These are phyloP conservation scores for Cyprinus carpio DNA, from an alignment of 2,113 vertebrate species.

Conservation along the genomic window DNA sequence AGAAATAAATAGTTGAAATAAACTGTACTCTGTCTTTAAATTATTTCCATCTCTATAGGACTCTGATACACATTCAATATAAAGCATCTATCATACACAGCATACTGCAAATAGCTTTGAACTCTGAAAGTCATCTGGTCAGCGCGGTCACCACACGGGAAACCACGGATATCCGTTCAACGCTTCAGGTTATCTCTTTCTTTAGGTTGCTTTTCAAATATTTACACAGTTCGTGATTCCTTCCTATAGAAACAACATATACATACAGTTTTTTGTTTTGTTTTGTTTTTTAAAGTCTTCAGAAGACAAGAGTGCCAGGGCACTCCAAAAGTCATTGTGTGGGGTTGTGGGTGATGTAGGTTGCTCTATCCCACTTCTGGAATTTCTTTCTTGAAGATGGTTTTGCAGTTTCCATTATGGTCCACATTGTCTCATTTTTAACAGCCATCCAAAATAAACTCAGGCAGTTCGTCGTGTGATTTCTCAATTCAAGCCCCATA, in stretches of 20 bases:
- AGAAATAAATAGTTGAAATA: conserved; percentile 84
- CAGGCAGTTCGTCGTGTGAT: background rate
- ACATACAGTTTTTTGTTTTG: conserved; percentile 32
- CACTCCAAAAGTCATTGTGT: conserved; percentile 37
- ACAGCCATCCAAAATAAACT: background rate
- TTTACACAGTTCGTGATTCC: background rate
- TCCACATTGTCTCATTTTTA: background rate
- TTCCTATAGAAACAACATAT: conserved; percentile 53
- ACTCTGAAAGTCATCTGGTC: conserved; percentile 67
- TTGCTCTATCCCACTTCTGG: background rate
- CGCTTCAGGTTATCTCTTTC: background rate
- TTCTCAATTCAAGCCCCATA: background rate
- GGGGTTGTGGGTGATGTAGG: background rate
- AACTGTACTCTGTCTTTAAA: conserved; percentile 78
- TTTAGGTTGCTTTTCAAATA: background rate
- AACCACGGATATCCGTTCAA: conserved; percentile 12
- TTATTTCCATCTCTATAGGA: conserved; percentile 80
- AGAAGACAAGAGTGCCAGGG: conserved; percentile 57
- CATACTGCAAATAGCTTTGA: conserved; percentile 72
- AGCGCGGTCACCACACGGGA: conserved; percentile 30
- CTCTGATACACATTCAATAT: conserved; percentile 81
- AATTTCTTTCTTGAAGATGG: background rate
- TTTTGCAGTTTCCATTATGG: conserved; percentile 7
- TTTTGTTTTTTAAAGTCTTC: conserved; percentile 39
- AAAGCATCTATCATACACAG: conserved; percentile 80